phyloP scores from a whole-genome alignment of 2,888 invertebrate species.

The Abrostola triplasia region DNA sequence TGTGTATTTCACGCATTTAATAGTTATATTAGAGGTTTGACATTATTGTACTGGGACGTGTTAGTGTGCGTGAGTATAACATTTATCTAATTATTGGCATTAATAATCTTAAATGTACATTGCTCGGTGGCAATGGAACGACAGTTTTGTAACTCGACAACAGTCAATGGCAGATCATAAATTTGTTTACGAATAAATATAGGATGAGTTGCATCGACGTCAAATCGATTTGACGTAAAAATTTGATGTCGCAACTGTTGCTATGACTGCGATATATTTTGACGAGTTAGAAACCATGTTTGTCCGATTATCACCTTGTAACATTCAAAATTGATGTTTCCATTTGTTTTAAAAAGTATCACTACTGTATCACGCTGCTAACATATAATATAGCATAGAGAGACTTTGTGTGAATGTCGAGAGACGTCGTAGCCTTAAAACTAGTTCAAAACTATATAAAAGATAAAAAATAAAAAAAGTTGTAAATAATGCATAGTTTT shows the following conservation, averaged over 20 bases:
- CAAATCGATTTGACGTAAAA: not conserved
- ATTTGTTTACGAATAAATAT: not conserved
- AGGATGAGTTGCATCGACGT: not conserved
- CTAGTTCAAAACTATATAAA: slow-evolving; percentile 87
- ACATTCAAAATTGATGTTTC: slow-evolving; percentile 72
- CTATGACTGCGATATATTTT: not conserved
- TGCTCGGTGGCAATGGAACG: slow-evolving; percentile 15
- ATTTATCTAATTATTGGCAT: slow-evolving; percentile 67
- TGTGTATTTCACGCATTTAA: slow-evolving; percentile 85
- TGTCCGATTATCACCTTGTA: slow-evolving; percentile 56
- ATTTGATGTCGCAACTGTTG: not conserved
- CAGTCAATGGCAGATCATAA: not conserved
- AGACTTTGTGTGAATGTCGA: slow-evolving; percentile 80
- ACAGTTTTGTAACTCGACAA: not conserved
- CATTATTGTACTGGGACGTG: slow-evolving; percentile 73
- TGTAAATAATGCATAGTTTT: slow-evolving; percentile 84
- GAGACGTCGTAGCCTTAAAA: slow-evolving; percentile 87
- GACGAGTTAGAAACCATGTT: not conserved
- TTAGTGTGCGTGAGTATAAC: slow-evolving; percentile 79
- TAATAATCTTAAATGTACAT: slow-evolving; percentile 41
- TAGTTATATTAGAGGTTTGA: slow-evolving; percentile 75
- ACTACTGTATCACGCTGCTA: slow-evolving; percentile 72
- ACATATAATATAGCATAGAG: slow-evolving; percentile 71
- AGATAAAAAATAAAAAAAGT: slow-evolving; percentile 71
- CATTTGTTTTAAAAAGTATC: slow-evolving; percentile 58